These are phyloP conservation scores for Drosophila fungiperda DNA, from an alignment of 2,888 invertebrate species.

Conservation along the genomic window DNA sequence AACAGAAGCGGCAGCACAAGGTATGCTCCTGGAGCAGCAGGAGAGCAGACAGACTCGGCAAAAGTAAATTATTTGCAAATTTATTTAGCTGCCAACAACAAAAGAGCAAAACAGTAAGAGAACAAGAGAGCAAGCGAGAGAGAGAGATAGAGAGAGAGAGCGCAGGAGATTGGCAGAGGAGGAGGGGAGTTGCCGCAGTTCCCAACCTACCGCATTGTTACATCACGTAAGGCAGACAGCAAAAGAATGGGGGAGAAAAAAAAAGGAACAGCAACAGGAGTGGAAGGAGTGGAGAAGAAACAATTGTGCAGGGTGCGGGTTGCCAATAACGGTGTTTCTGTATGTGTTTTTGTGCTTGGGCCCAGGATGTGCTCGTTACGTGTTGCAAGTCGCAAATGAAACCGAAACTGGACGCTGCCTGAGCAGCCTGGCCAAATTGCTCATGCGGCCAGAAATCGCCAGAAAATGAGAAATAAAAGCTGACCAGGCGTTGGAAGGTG, in stretches of 20 bases:
- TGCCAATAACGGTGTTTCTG: constrained; percentile 52
- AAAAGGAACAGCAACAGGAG: constrained; percentile 10
- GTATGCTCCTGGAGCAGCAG: constrained; percentile 17
- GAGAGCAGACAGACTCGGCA: constrained; percentile 35
- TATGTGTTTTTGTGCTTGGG: constrained; percentile 7
- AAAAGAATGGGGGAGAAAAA: constrained; percentile 17
- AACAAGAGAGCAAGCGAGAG: background rate
- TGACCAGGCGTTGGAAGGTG: constrained; percentile 21
- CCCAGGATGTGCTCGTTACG: constrained; percentile 66
- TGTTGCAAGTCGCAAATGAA: constrained; percentile 67
- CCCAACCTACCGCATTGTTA: constrained; percentile 78
- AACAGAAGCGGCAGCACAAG: constrained; percentile 9
- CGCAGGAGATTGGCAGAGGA: background rate
- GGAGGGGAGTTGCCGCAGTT: constrained; percentile 30
- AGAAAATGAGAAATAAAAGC: constrained; percentile 72
- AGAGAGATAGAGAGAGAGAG: background rate
- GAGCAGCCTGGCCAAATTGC: constrained; percentile 36
- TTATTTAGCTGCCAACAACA: constrained; percentile 59
- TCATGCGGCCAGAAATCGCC: constrained; percentile 58
- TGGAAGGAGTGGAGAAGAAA: background rate
- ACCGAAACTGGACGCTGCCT: constrained; percentile 75
- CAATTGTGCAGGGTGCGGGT: constrained; percentile 1
- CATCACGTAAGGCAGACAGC: constrained; percentile 69
- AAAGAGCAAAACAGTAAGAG: background rate
- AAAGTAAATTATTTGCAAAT: constrained; percentile 76